Percentiles rank a stretch among this genome's conserved stretches.
phyloP scores from a whole-genome alignment of 1,140 invertebrate genomes.

The Drosophila carrolli region DNA sequence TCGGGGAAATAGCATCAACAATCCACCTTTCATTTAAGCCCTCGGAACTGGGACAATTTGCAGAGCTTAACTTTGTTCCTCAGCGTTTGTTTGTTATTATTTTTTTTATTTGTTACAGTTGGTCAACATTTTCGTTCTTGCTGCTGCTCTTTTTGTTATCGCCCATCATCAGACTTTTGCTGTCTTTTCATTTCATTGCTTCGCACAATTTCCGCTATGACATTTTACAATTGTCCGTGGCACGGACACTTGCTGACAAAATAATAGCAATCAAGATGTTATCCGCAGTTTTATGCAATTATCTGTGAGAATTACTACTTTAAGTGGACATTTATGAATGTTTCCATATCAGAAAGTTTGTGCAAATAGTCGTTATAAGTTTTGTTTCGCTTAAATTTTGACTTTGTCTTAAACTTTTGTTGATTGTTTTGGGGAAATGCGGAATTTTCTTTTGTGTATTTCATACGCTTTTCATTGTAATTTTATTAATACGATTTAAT shows the following conservation, averaged over 20 bases:
- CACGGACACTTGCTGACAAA: conserved; percentile 14
- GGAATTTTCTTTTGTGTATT: no score
- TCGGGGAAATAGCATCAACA: conserved; percentile 21
- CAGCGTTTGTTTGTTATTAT: conserved; percentile 33
- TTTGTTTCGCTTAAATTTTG: background rate
- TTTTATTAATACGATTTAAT: no score
- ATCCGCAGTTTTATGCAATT: conserved; percentile 31
- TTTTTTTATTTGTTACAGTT: conserved; percentile 50
- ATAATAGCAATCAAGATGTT: conserved; percentile 38
- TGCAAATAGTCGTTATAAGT: background rate
- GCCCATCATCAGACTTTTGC: conserved; percentile 47
- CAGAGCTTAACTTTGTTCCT: conserved; percentile 55
- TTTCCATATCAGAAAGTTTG: conserved; percentile 17
- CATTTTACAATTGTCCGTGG: conserved; percentile 70
- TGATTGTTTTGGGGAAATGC: background rate
- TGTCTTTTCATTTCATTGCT: conserved; percentile 66
- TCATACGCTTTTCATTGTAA: background rate
- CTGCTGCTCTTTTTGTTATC: conserved; percentile 47
- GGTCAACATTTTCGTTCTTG: conserved; percentile 57
- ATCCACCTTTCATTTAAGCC: conserved; percentile 59
- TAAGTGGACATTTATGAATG: conserved; percentile 9
- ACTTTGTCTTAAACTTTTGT: background rate
- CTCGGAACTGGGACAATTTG: conserved; percentile 71
- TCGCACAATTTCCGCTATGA: conserved; percentile 73
- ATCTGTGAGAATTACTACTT: conserved; percentile 32